Conservation (phyloP, 2,888 invertebrate genomes). For the Sphaerolaimus hirsutus region DNA sequence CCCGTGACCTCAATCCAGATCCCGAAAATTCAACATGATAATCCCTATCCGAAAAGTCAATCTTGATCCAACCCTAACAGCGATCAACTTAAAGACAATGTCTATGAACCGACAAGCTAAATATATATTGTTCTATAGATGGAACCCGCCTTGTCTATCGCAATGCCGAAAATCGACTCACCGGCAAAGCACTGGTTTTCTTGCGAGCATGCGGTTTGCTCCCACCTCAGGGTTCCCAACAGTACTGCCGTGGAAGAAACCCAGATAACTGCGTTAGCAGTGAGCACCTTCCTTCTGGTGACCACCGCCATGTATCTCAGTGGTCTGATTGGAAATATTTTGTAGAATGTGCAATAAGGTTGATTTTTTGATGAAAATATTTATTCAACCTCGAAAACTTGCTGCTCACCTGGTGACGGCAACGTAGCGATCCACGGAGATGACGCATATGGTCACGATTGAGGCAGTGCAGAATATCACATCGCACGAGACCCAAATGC, state of each 20-base stretch:
- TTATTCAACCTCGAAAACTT: conserved; percentile 6
- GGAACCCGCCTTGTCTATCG: conserved; percentile 21
- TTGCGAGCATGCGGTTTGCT: conserved; percentile 12
- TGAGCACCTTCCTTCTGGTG: conserved; percentile 16
- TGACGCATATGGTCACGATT: conserved; percentile 35
- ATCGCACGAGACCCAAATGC: conserved; percentile 36
- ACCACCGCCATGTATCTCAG: too few relatives aligned
- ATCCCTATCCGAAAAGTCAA: too few relatives aligned
- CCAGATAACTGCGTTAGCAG: conserved; percentile 20
- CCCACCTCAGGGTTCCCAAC: conserved; percentile 20
- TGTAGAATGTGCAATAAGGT: too few relatives aligned
- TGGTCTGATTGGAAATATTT: too few relatives aligned
- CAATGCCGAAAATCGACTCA: conserved; percentile 14
- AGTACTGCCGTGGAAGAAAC: conserved; percentile 18
- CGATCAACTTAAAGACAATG: too few relatives aligned
- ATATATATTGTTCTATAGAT: too few relatives aligned
- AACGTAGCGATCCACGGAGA: conserved; percentile 28
- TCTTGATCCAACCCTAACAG: too few relatives aligned
- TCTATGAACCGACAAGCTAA: too few relatives aligned
- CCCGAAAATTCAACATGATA: too few relatives aligned
- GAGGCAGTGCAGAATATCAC: conserved; percentile 38
- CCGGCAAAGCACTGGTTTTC: too few relatives aligned
- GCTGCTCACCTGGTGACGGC: conserved; percentile 24
- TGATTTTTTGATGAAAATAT: too few relatives aligned
- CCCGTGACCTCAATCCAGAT: too few relatives aligned